phyloP scores from a whole-genome alignment of 2,888 invertebrate species.

The Catocala fraxini region DNA sequence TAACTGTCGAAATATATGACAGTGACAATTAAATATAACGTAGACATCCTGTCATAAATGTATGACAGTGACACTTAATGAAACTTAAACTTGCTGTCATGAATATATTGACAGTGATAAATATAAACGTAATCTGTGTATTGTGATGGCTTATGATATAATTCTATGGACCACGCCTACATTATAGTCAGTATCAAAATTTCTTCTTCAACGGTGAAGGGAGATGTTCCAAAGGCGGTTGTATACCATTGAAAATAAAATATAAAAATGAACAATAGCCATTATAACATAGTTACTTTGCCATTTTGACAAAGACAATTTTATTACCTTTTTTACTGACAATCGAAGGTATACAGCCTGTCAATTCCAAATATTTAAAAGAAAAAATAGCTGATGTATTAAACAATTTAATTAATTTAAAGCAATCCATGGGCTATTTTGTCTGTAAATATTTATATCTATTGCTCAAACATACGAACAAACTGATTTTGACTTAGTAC shows the following conservation, averaged over 20 bases:
- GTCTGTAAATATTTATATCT: conserved; percentile 14
- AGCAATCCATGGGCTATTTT: conserved; percentile 22
- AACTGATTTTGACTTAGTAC: conserved; percentile 54
- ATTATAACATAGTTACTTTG: conserved; percentile 5
- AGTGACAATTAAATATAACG: too few species aligned
- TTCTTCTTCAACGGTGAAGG: conserved; percentile 44
- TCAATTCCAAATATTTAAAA: conserved; percentile 26
- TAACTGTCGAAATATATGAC: too few species aligned
- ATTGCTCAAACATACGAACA: conserved; percentile 61
- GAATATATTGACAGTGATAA: not conserved
- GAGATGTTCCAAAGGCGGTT: conserved; percentile 29
- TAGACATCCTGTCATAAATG: too few species aligned
- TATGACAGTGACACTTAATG: too few species aligned
- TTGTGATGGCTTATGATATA: too few species aligned
- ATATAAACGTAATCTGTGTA: not conserved
- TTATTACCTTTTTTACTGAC: conserved; percentile 7
- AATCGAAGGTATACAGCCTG: conserved; percentile 35
- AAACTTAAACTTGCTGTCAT: not conserved
- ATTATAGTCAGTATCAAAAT: conserved; percentile 39
- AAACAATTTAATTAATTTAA: conserved; percentile 6
- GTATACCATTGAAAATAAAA: conserved; percentile 28
- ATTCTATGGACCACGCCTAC: conserved; percentile 29
- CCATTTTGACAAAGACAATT: not conserved
- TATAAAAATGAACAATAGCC: conserved; percentile 2
- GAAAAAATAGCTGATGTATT: conserved; percentile 27